phyloP scores from a whole-genome alignment of 2,888 invertebrate species.

The Ischnus inquisitorius region DNA sequence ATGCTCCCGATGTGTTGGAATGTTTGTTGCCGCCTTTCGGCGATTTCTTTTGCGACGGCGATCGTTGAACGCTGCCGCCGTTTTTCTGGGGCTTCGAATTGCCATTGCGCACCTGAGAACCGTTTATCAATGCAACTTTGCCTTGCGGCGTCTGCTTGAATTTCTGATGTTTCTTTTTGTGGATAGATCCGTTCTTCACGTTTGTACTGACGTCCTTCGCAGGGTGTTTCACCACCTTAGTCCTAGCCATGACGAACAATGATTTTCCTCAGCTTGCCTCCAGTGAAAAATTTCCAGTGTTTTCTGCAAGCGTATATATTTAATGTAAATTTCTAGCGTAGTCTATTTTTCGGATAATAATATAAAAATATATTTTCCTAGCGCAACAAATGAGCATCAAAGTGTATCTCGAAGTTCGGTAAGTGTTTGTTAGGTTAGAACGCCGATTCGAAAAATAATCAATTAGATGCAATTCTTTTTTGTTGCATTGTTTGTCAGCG shows the following conservation, averaged over 20 bases:
- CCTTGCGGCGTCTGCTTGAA: conserved; percentile 74
- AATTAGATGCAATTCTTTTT: too few species aligned
- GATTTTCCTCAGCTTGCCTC: not conserved
- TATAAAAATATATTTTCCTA: too few species aligned
- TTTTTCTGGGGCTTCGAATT: conserved; percentile 49
- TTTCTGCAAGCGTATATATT: conserved; percentile 17
- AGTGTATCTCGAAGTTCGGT: too few species aligned
- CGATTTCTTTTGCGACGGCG: conserved; percentile 44
- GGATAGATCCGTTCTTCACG: conserved; percentile 71
- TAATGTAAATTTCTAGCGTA: not conserved
- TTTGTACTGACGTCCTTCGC: conserved; percentile 5
- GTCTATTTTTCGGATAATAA: not conserved
- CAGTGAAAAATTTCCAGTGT: not conserved
- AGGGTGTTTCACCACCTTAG: conserved; percentile 2
- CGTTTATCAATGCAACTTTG: conserved; percentile 74
- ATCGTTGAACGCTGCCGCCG: conserved; percentile 13
- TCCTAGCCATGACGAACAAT: conserved; percentile 55
- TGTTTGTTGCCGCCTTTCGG: conserved; percentile 36
- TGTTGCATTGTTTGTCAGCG: too few species aligned
- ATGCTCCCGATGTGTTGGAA: not conserved
- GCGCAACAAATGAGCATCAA: too few species aligned
- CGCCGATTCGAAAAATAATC: too few species aligned
- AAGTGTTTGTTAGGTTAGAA: too few species aligned
- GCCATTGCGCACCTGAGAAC: conserved; percentile 47
- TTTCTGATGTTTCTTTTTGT: conserved; percentile 74